These are phyloP conservation scores for Microplitis deprimator DNA, from an alignment of 2,888 invertebrate genomes.

Conservation along the genomic window DNA sequence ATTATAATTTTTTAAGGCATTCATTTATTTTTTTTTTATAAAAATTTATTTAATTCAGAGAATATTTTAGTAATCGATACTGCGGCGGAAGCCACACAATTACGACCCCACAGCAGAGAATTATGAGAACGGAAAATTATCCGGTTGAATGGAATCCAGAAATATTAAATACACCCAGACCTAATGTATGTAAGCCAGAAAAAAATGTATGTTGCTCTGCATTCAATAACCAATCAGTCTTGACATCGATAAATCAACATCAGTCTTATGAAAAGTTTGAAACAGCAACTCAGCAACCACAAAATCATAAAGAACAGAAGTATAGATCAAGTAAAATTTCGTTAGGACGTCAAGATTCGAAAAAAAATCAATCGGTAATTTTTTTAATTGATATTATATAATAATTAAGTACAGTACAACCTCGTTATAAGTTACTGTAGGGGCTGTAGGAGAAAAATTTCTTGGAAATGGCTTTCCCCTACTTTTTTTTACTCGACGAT, in stretches of 20 bases:
- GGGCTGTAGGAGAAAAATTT: no score
- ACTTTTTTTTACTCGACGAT: no score
- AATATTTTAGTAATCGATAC: conserved; percentile 80
- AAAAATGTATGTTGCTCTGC: neutral
- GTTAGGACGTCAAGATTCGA: neutral
- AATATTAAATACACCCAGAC: neutral
- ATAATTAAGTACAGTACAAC: no score
- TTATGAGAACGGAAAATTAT: conserved; percentile 78
- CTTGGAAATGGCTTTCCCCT: no score
- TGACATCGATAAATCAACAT: no score
- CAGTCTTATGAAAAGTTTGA: no score
- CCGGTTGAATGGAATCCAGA: conserved; percentile 75
- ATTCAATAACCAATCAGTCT: neutral
- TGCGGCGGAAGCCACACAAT: conserved; percentile 85
- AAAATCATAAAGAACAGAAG: no score
- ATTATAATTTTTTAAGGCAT: no score
- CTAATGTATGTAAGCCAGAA: neutral
- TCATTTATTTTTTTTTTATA: neutral
- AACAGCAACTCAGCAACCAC: no score
- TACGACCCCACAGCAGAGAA: conserved; percentile 81
- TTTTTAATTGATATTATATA: neutral
- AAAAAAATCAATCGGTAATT: neutral
- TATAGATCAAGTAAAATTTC: neutral
- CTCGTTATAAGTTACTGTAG: no score
- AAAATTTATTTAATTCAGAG: conserved; percentile 51